Evolutionary conservation across 2,113 vertebrate species (phyloP), one percentile per base, ranked within the genome.

Genomic region (Cervus canadensis): DNA sequence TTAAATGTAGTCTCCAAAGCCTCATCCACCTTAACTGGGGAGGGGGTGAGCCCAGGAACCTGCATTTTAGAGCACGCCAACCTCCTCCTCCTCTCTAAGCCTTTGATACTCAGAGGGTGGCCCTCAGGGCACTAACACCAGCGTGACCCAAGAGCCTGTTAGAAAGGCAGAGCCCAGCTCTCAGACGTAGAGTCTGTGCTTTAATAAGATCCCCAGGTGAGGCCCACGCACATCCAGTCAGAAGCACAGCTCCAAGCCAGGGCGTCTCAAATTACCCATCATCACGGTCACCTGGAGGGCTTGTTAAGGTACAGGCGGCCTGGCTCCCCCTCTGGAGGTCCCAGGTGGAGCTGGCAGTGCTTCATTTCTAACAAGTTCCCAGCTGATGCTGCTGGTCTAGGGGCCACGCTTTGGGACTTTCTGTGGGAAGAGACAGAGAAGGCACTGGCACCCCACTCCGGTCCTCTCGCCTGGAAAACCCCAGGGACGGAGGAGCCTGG

Each of bases 261-360:
- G 0, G 15, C 19, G 40, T 48, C 78, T 67, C 60, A 30, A 21
- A 48, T 3, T 1, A 3, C 3, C 25, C 0, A 0, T 0, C 48
- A 6, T 17, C 62, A 17, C 45, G 30, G 50, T 16, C 30, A 76
- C 50, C 48, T 8, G 17, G 74, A 43, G 25, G 59, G 40, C 54
- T 52, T 14, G 16, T 56, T 62, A 45, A 25, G 14, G 21, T 28
- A 9, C 36, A 30, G 33, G 36, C 0, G 45, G 4, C 0, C 4
- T 4, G 30, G 62, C 30, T 13, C 17, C 25, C 3, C 26, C n/a
- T 43, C 59, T 4, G 3, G 14, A 85, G 62, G 50, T 54, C 56
- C 84, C 30, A 30, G 23, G n/a, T 8, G 12, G n/a, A 91, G 54
- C 15, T 4, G 7, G 54, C 10, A 0, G 7, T 11, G 81, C 36